Percentiles rank a stretch among this genome's conserved stretches.
These are phyloP conservation scores for Genyomyrus donnyi DNA, from an alignment of 2,113 vertebrate genomes.

Conservation along the genomic window DNA sequence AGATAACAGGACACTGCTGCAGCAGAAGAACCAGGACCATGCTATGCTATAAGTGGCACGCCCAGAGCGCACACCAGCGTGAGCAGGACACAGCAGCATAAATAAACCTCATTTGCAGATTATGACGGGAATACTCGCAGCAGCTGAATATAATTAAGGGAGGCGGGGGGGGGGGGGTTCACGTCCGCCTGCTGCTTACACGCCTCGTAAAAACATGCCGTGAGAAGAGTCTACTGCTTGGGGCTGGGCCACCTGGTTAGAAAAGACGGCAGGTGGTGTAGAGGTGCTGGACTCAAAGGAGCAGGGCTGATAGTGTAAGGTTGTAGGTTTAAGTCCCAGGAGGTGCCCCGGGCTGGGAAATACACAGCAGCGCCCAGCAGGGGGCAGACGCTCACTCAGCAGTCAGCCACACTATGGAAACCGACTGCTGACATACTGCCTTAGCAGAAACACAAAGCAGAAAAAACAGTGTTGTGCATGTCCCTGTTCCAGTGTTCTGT, in stretches of 20 bases:
- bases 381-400: background rate
- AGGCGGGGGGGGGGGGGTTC: background rate
- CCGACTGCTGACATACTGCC: background rate
- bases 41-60: background rate
- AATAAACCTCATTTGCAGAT: background rate
- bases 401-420: background rate
- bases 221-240: background rate
- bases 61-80: background rate
- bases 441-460: background rate
- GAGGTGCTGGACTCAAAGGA: background rate
- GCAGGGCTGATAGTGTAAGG: background rate
- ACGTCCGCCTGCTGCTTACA: background rate
- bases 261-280: background rate
- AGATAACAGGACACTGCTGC: background rate
- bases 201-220: background rate
- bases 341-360: background rate
- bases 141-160: background rate
- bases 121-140: background rate
- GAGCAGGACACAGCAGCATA: background rate
- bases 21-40: background rate
- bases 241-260: background rate
- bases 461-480: background rate
- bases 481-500: conserved; percentile 1
- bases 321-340: background rate
- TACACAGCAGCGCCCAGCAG: background rate